These are phyloP conservation scores for Columba livia DNA, from an alignment of 2,113 vertebrate species.

Conservation along the genomic window DNA sequence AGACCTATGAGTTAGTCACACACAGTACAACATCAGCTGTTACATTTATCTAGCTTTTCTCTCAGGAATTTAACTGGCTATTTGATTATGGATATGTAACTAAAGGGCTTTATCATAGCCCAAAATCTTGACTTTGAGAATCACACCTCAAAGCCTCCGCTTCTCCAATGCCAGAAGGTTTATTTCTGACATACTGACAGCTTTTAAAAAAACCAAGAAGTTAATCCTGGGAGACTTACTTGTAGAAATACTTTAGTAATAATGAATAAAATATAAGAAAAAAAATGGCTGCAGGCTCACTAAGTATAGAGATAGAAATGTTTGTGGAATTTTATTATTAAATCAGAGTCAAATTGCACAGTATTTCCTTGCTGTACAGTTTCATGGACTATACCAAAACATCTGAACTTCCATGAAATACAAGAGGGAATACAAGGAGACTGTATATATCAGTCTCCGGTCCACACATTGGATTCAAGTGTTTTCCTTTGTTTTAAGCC, in stretches of 20 bases:
- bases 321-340: background rate
- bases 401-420: background rate
- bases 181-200: background rate
- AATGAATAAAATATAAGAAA: background rate
- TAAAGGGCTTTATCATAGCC: background rate
- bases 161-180: background rate
- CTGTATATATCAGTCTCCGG: background rate
- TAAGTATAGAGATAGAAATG: background rate
- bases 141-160: background rate
- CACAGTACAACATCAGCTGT: background rate
- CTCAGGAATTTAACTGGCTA: background rate
- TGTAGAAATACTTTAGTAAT: background rate
- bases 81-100: background rate
- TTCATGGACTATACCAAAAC: background rate
- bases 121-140: background rate
- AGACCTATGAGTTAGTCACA: background rate
- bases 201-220: background rate
- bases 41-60: background rate
- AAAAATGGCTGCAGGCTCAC: background rate
- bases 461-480: background rate
- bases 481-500: background rate
- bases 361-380: background rate
- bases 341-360: background rate
- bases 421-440: background rate
- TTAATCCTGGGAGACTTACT: background rate